These are phyloP conservation scores for Agrotis clavis DNA, from an alignment of 2,888 invertebrate genomes.

Conservation along the genomic window DNA sequence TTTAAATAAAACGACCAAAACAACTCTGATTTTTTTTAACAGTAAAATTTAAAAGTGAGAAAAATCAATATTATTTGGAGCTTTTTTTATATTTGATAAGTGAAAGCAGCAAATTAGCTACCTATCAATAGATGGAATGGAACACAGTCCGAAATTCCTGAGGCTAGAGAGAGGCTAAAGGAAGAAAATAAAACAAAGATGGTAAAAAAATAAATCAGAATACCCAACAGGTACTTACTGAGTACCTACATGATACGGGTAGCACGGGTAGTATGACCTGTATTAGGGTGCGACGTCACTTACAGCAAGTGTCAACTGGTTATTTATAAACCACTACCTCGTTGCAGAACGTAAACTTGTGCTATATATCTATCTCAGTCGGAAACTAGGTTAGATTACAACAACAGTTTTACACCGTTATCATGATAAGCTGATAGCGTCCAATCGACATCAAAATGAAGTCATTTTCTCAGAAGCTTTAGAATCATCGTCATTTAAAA, in stretches of 20 bases:
- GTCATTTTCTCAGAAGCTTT: slow-evolving; percentile 72
- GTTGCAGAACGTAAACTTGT: slow-evolving; percentile 70
- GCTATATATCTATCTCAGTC: slow-evolving; percentile 59
- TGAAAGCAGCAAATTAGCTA: not conserved
- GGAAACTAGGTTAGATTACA: slow-evolving; percentile 85
- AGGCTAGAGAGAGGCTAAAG: not conserved
- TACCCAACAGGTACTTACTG: not conserved
- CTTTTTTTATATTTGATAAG: not conserved
- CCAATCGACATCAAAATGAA: slow-evolving; percentile 68
- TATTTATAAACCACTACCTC: slow-evolving; percentile 76
- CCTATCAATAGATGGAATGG: not conserved
- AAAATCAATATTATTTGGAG: not conserved
- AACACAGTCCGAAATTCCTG: not conserved
- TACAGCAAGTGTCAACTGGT: slow-evolving; percentile 80
- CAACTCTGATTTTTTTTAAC: not conserved
- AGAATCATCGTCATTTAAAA: slow-evolving; percentile 51
- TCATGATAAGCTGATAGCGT: slow-evolving; percentile 84
- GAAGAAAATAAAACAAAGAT: not conserved
- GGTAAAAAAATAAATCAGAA: not conserved
- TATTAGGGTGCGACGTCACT: slow-evolving; percentile 40
- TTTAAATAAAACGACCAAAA: not conserved
- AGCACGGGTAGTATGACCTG: no score
- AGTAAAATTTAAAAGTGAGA: not conserved
- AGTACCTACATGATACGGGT: not conserved
- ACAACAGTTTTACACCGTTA: slow-evolving; percentile 72